Evolutionary conservation across 1,140 invertebrate genomes (phyloP), one percentile per base, ranked within the genome.

Genomic region (Nilaparvata lugens): DNA sequence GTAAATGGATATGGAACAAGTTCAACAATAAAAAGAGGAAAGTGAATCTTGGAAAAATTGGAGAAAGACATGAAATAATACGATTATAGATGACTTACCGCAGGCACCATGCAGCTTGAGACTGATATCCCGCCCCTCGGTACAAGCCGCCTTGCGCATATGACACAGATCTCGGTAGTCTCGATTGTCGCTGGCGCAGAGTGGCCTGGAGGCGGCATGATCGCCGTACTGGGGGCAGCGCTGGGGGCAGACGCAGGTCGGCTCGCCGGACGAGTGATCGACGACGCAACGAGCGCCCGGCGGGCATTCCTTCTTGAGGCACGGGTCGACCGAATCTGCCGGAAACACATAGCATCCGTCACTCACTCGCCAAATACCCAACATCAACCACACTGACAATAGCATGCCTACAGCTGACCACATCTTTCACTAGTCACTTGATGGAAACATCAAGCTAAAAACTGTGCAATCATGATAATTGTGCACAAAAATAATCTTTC

Each of bases 21-120:
- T n/a, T n/a, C n/a, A n/a, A n/a, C n/a, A n/a, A n/a, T n/a, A n/a
- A n/a, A n/a, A n/a, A n/a, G n/a, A n/a, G n/a, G n/a, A n/a, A n/a
- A n/a, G n/a, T n/a, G n/a, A n/a, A n/a, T n/a, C n/a, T n/a, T n/a
- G n/a, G n/a, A n/a, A n/a, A n/a, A n/a, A n/a, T n/a, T n/a, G n/a
- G n/a, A n/a, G n/a, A n/a, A n/a, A n/a, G n/a, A n/a, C n/a, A n/a
- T n/a, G n/a, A n/a, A n/a, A n/a, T n/a, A n/a, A n/a, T n/a, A n/a
- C n/a, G n/a, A 28, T 4, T 28, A 9, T 28, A 28, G 28, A 4
- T 28, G 28, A 83, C 87, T 84, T 74, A 95, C 92, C 91, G 75
- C 93, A 95, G 79, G 89, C 90, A 45, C 93, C 93, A 59, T 81
- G 80, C 74, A 89, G 94, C 71, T 89, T 91, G 67, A 93, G 82